Conservation (phyloP, 2,113 vertebrate species). For the Orycteropus afer region DNA sequence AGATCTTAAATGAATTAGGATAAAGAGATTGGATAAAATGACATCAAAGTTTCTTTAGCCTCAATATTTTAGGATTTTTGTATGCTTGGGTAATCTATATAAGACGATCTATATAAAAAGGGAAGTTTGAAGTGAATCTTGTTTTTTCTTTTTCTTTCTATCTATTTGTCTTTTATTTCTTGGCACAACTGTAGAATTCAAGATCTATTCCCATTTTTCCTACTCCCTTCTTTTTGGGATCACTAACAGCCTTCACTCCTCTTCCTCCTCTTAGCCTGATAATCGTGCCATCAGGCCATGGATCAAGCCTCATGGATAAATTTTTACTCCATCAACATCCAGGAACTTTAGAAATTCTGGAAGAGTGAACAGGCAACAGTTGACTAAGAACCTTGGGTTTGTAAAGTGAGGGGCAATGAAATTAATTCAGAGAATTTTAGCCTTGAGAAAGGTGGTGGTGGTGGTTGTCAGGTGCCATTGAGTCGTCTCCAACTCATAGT, state of each 20-base stretch:
- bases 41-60: background rate
- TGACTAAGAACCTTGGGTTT: background rate
- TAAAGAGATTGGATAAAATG: background rate
- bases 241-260: background rate
- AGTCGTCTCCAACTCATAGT: background rate
- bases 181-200: background rate
- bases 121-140: background rate
- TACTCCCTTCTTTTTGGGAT: background rate
- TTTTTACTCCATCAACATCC: background rate
- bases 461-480: background rate
- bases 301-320: background rate
- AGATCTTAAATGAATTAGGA: conserved; percentile 17
- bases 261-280: background rate
- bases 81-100: background rate
- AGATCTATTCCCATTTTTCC: background rate
- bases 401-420: too few relatives aligned
- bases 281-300: background rate
- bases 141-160: background rate
- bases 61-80: background rate
- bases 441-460: background rate
- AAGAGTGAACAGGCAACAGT: background rate
- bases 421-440: background rate
- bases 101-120: background rate
- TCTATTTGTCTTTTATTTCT: background rate
- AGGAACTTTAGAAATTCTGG: background rate